These are phyloP conservation scores for Clarias platycephalus DNA, from an alignment of 2,797 vertebrate genomes.

Conservation along the genomic window DNA sequence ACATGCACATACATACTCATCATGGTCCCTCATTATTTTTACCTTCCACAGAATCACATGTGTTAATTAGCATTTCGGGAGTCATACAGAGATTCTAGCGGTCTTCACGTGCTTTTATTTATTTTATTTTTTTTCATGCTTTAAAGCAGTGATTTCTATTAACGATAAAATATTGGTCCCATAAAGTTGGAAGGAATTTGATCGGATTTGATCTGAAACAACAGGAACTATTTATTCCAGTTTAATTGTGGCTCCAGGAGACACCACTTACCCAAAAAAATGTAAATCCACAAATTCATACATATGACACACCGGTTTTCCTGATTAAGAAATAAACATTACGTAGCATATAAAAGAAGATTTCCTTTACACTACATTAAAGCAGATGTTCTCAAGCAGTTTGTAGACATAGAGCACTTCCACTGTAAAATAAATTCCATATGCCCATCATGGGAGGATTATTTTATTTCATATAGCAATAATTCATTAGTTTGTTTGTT, in stretches of 20 bases:
- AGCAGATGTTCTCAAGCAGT: background rate
- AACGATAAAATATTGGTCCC: background rate
- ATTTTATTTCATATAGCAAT: background rate
- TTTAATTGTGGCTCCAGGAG: background rate
- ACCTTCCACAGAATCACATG: background rate
- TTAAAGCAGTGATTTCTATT: background rate
- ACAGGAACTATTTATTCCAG: background rate
- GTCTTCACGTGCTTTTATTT: background rate
- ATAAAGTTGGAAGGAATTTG: background rate
- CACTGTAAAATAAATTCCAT: background rate
- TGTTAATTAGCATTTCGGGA: background rate
- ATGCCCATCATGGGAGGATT: no score
- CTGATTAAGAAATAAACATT: background rate
- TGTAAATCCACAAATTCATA: background rate
- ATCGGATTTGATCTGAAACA: background rate
- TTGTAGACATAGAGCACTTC: background rate
- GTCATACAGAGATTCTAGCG: background rate
- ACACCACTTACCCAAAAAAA: background rate
- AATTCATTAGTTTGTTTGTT: background rate
- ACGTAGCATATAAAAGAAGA: background rate
- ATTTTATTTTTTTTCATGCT: background rate
- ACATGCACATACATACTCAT: constrained; percentile 8
- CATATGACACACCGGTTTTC: background rate
- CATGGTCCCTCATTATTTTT: background rate
- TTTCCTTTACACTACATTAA: background rate